phyloP scores from a whole-genome alignment of 2,797 vertebrate species.

The Sphaeramia orbicularis region DNA sequence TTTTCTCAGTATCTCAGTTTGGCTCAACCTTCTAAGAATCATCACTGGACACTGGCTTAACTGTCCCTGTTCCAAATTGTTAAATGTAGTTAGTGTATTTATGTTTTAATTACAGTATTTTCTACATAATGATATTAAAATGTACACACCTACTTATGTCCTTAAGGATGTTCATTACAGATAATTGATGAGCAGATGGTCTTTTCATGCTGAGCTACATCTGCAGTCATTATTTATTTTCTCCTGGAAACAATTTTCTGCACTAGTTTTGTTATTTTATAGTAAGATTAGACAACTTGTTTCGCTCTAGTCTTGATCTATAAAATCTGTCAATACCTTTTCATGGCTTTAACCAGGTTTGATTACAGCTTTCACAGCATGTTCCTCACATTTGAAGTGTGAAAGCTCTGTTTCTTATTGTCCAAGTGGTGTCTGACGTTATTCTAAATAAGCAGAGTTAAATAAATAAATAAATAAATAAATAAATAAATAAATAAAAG shows the following conservation, averaged over 20 bases:
- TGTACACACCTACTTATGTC: not conserved
- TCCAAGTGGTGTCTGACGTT: not conserved
- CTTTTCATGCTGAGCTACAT: not conserved
- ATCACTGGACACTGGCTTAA: not conserved
- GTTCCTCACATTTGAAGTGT: not conserved
- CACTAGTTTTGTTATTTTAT: not conserved
- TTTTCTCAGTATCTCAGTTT: not conserved
- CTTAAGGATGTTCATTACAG: not conserved
- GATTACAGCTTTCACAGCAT: not conserved
- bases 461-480: too few species aligned
- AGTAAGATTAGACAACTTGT: not conserved
- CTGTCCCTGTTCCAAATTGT: not conserved
- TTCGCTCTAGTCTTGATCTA: conserved; percentile 5
- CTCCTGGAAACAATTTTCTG: not conserved
- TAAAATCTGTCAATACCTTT: not conserved
- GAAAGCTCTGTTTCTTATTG: not conserved
- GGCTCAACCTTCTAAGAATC: not conserved
- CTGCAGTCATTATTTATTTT: not conserved
- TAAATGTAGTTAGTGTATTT: not conserved
- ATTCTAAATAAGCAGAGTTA: not conserved
- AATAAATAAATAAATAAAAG: too few species aligned
- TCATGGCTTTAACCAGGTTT: not conserved
- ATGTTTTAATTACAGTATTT: not conserved
- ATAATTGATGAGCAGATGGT: not conserved
- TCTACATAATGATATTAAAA: not conserved